Percentiles rank a stretch among this genome's conserved stretches.
Conservation (phyloP, 2,888 invertebrate species). For the Zonitis immaculata region DNA sequence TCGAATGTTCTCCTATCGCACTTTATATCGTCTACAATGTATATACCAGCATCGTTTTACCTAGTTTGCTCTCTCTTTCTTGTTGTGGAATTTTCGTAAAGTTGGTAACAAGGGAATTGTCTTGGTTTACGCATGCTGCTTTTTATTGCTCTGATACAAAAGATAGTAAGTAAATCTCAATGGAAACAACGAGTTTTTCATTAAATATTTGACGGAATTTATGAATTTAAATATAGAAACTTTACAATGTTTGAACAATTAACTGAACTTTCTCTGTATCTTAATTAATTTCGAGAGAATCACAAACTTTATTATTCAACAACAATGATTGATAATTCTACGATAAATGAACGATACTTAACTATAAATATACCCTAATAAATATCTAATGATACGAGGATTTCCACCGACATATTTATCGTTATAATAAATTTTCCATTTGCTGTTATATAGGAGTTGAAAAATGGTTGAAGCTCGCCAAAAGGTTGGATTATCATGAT, state of each 20-base stretch:
- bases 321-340: constrained; percentile 4
- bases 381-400: constrained; percentile 24
- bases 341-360: constrained; percentile 5
- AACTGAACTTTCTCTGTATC: not conserved
- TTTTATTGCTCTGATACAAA: constrained; percentile 26
- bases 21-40: not conserved
- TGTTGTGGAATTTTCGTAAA: constrained; percentile 11
- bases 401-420: not conserved
- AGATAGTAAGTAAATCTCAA: not conserved
- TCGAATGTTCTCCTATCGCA: constrained; percentile 12
- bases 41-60: not conserved
- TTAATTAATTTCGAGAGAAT: not conserved
- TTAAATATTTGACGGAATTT: not conserved
- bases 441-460: too few species aligned
- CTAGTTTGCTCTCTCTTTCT: too few species aligned
- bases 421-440: constrained; percentile 5
- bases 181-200: not conserved
- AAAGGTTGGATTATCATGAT: too few species aligned
- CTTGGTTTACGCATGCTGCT: constrained; percentile 32
- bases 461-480: too few species aligned
- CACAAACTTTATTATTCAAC: too few species aligned
- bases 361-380: constrained; percentile 30
- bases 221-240: not conserved
- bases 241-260: not conserved
- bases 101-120: constrained; percentile 27